Evolutionary conservation across 1,140 invertebrate species (phyloP).

Genomic region (Drosophila sp.): DNA sequence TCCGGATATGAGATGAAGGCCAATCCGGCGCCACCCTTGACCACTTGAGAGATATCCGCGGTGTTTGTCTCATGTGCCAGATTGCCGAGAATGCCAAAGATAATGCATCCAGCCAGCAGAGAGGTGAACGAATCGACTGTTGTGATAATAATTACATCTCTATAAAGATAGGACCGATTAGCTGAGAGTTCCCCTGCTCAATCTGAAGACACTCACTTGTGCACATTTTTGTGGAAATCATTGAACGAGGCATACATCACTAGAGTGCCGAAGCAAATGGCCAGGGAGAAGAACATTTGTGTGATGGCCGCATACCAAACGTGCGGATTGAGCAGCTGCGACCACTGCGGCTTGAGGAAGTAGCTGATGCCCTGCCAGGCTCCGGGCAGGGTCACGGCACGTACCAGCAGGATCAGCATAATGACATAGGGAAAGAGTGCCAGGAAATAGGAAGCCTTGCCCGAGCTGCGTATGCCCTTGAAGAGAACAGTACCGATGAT

Average conservation of each 20-base stretch:
- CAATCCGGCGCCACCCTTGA: constrained; percentile 86
- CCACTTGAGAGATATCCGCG: constrained; percentile 83
- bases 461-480: constrained; percentile 86
- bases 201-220: constrained; percentile 86
- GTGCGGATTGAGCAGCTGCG: constrained; percentile 86
- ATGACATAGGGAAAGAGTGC: constrained; percentile 91
- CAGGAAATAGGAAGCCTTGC: constrained; percentile 88
- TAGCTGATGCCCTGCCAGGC: constrained; percentile 90
- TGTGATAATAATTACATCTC: constrained; percentile 90
- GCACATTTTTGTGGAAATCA: constrained; percentile 90
- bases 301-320: constrained; percentile 94
- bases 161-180: constrained; percentile 35
- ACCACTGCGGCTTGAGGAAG: constrained; percentile 89
- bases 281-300: constrained; percentile 93
- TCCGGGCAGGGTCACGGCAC: constrained; percentile 89
- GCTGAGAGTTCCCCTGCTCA: not conserved
- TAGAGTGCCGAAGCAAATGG: constrained; percentile 91
- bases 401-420: constrained; percentile 86
- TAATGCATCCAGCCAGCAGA: constrained; percentile 92
- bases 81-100: constrained; percentile 93
- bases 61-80: constrained; percentile 87
- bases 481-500: constrained; percentile 87
- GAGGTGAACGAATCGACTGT: constrained; percentile 92
- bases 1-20: constrained; percentile 94
- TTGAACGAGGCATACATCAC: constrained; percentile 94